Base-by-base conservation (phyloP, 1,140 invertebrate genomes). In the Conopomorpha cramerella region DNA sequence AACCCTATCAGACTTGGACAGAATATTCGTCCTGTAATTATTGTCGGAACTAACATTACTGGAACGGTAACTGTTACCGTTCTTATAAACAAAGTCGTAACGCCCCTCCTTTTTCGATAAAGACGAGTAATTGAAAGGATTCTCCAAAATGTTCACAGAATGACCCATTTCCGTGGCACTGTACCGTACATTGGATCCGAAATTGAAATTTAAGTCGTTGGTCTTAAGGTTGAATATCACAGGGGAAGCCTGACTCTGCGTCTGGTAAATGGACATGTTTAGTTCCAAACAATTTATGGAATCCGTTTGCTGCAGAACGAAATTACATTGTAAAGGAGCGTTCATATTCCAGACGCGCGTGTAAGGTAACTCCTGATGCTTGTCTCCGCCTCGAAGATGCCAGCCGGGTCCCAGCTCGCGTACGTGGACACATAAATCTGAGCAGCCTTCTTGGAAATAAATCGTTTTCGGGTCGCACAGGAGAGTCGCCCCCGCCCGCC, bases 291-390 rank as follows among this genome's bases (percentile, higher is more conserved):
- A 60, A 40, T 76, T 79, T 14, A 77, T 78, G 7, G 67, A 55
- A 46, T 84, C 70, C 49, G 77, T 74, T 51, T 83, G 71, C 49
- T 95, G 90, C 43, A 97, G 56, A 6, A 87, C 86, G 63, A 96
- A 96, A 32, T 88, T 87, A 55, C 91, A 95, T 58, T 93, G 89
- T 25, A 91, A 76, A 25, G 90, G 87, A 43, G 87, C 86, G 59
- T 89, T 88, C 55, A 87, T 88, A 29, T 90, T 91, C 91, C 95
- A 95, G 11, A 97, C 79, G 56, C 93, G 90, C 14, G 84, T 81
- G 65, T 96, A 97, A 11, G 90, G 85, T 38, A 98, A 87, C 64
- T 96, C 93, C 79, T 95, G 93, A 46, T 92, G 92, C 50, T 90
- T 89, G 10, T 85, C 87, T 6, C 86, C 85, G 3, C 89, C 85